Base-by-base conservation (phyloP, 1,140 invertebrate genomes). In the Lasioglossum albipes region DNA sequence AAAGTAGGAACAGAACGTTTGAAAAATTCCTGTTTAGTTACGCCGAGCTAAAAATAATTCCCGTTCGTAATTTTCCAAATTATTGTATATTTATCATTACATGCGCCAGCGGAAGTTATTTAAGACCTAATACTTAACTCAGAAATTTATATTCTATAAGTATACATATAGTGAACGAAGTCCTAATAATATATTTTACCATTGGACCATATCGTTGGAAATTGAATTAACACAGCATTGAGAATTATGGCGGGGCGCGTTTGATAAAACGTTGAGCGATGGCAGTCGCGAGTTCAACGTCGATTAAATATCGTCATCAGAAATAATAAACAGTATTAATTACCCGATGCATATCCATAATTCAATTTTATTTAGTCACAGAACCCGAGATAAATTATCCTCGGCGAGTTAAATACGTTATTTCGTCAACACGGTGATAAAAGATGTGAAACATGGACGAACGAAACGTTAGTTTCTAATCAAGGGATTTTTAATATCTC, bases 271-370 rank as follows among this genome's bases (percentile, higher is more conserved):
- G 57, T 74, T 18, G 18, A n/a, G 6, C 7, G 18, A 27, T 52
- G 18, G 22, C 68, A 65, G 61, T 22, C 16, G 22, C 13, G 7
- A 65, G 18, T 72, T 79, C n/a, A 79, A 41, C 27, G n/a, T 16
- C 52, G 36, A 54, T 54, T 49, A 22, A 54, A 16, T 78, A 54
- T 79, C 49, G 18, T 57, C 36, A n/a, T 10, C 49, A 61, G 49
- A 73, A 79, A 73, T 79, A 73, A 79, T 31, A 66, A 79, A 42
- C 62, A 45, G 2, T 49, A 18, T 66, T 57, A 71, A 78, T 71
- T 72, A 22, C 36, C 1, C 52, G 22, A 18, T 16, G 18, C n/a
- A 45, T n/a, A 9, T 27, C 6, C 61, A 65, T 72, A 36, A 72
- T 79, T 79, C 45, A 79, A 79, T 72, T 72, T 79, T 31, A 71